phyloP scores from a whole-genome alignment of 2,888 invertebrate genomes.

The Andrena bicolor region DNA sequence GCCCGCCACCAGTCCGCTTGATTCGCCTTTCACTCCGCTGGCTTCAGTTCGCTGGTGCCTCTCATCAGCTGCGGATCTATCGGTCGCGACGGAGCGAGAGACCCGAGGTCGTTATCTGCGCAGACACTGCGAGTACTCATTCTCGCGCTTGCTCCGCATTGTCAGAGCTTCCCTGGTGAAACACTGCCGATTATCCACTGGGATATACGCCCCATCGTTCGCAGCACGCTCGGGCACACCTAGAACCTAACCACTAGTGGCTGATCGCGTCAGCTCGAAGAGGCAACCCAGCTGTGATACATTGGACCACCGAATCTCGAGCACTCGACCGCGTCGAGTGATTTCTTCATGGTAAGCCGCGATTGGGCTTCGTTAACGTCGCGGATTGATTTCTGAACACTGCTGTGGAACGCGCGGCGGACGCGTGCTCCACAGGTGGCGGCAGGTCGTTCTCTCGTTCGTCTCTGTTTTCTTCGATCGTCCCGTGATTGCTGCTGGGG shows the following conservation, averaged over 20 bases:
- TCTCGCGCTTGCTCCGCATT: slow-evolving; percentile 1
- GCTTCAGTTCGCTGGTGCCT: slow-evolving; percentile 78
- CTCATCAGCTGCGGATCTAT: slow-evolving; percentile 74
- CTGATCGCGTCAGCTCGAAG: background rate
- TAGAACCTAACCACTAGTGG: background rate
- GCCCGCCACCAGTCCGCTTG: slow-evolving; percentile 35
- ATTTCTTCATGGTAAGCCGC: slow-evolving; percentile 53
- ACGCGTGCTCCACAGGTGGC: slow-evolving; percentile 43
- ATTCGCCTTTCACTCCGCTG: slow-evolving; percentile 75
- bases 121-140: background rate
- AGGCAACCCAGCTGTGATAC: background rate
- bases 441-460: slow-evolving; percentile 4
- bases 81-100: background rate
- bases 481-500: background rate
- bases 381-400: background rate
- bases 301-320: background rate
- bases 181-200: no score
- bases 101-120: background rate
- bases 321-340: slow-evolving; percentile 11
- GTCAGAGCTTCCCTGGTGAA: background rate
- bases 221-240: background rate
- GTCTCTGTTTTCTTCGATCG: slow-evolving; percentile 7
- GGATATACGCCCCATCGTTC: background rate
- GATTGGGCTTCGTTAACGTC: background rate
- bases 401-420: background rate